Percentiles rank a stretch among this genome's conserved stretches.
These are phyloP conservation scores for Nesogale talazaci DNA, from an alignment of 2,113 vertebrate genomes.

Conservation along the genomic window DNA sequence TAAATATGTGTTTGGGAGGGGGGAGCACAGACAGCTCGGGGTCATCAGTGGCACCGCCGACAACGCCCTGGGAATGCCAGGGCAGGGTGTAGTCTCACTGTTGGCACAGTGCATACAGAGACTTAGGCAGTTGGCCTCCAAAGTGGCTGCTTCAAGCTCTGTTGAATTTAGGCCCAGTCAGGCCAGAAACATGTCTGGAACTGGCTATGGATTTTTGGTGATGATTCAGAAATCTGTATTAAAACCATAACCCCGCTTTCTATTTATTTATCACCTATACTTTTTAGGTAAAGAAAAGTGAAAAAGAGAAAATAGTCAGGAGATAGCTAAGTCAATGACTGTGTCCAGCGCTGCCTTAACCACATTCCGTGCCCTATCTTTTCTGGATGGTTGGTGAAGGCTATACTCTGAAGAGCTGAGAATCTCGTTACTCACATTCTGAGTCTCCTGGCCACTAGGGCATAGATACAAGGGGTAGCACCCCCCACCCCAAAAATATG, in stretches of 20 bases:
- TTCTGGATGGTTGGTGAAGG: neutral
- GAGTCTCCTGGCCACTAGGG: neutral
- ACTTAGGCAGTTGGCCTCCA: neutral
- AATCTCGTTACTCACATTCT: neutral
- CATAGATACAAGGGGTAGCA: no score
- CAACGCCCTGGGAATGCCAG: neutral
- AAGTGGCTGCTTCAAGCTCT: neutral
- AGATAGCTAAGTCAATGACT: neutral
- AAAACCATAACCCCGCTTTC: neutral
- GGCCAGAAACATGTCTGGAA: neutral
- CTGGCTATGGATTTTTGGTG: neutral
- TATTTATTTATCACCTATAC: neutral
- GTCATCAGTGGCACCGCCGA: neutral
- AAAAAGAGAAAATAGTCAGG: neutral
- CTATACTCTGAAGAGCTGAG: neutral
- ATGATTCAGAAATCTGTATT: neutral
- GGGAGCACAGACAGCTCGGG: neutral
- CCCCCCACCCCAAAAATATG: no score
- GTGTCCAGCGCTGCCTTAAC: neutral
- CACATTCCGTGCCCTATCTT: neutral
- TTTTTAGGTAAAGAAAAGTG: neutral
- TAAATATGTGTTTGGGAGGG: neutral
- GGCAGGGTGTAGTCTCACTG: neutral
- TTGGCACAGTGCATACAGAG: neutral
- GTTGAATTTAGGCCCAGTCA: neutral